Evolutionary conservation across 2,797 vertebrate genomes (phyloP), one percentile per base, ranked within the genome.

Genomic region (Pampus argenteus): DNA sequence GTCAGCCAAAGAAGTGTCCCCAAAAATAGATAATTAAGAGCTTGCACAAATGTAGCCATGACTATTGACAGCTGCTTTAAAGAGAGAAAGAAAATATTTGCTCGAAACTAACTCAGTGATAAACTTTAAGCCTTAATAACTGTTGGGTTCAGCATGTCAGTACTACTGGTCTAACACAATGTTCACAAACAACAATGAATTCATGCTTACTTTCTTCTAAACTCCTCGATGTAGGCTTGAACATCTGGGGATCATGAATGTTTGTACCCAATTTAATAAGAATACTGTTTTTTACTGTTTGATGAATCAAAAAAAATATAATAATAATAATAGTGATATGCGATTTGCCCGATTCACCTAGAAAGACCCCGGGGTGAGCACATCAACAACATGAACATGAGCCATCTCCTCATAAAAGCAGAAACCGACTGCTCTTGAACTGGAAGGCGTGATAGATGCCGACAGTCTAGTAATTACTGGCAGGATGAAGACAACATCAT

Each of bases 401-500:
- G 55, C 34, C 44, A 68, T 81, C 57, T 29, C 51, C 38, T 23
- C 29, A 44, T 65, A 22, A 71, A 65, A 69, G 74, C 15, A 17
- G 22, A 74, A 74, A 76, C 55, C 71, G 54, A 28, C 2, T 0
- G 1, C 61, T 66, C 34, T 74, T 54, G 56, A 74, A 75, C 79
- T 81, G 40, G 4, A 73, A 34, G 26, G 61, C 23, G n/a, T 5
- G 42, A 74, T 34, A 17, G n/a, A 64, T 29, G 38, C 38, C 26
- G 47, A 50, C 28, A 44, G 69, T 47, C n/a, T 10, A 2, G 38
- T 45, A 61, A 81, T 74, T 50, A 56, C 9, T 23, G 28, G 18
- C 9, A 11, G 31, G 15, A 18, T 1, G 11, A 72, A 6, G 29
- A 45, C 23, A 34, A 23, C 26, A 52, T 34, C 18, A 13, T 7